Conservation (phyloP, 1,140 invertebrate species). For the Zaprionus ghesquierei region DNA sequence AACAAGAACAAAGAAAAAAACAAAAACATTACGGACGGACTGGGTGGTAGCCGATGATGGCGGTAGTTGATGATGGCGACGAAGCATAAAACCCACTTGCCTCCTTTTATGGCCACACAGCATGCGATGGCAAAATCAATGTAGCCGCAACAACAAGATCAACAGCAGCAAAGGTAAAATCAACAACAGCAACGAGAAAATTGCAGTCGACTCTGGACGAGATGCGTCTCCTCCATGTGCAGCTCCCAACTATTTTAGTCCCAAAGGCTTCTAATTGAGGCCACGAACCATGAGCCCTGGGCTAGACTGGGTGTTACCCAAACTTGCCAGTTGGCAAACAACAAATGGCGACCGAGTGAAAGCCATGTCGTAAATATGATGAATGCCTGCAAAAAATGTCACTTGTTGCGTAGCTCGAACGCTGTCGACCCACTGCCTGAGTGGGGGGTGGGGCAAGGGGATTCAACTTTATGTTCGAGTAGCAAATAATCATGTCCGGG, state of each 20-base stretch:
- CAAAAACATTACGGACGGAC: no score
- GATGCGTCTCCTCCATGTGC: background rate
- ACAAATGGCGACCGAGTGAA: slow-evolving; percentile 29
- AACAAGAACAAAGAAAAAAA: slow-evolving; percentile 7
- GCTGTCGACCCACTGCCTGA: background rate
- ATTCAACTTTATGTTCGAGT: slow-evolving; percentile 74
- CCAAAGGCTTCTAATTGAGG: slow-evolving; percentile 64
- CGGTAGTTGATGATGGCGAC: slow-evolving; percentile 72
- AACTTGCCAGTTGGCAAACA: slow-evolving; percentile 2
- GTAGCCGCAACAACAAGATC: slow-evolving; percentile 41
- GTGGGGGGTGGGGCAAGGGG: background rate
- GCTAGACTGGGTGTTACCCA: background rate
- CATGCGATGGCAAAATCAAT: slow-evolving; percentile 62
- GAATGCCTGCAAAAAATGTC: slow-evolving; percentile 75
- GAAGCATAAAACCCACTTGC: slow-evolving; percentile 76
- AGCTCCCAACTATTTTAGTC: slow-evolving; percentile 16
- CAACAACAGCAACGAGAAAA: slow-evolving; percentile 30
- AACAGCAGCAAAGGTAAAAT: no score
- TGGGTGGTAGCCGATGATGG: no score
- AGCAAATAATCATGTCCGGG: slow-evolving; percentile 78
- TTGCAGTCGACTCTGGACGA: slow-evolving; percentile 12
- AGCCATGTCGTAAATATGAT: slow-evolving; percentile 68
- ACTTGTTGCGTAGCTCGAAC: slow-evolving; percentile 68
- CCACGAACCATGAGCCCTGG: slow-evolving; percentile 6
- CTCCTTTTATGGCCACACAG: slow-evolving; percentile 60